A percentile compares a stretch with the other conserved stretches of the same genome.
Evolutionary conservation across 2,888 invertebrate species (phyloP).

Genomic region (Caenorhabditis sp.): DNA sequence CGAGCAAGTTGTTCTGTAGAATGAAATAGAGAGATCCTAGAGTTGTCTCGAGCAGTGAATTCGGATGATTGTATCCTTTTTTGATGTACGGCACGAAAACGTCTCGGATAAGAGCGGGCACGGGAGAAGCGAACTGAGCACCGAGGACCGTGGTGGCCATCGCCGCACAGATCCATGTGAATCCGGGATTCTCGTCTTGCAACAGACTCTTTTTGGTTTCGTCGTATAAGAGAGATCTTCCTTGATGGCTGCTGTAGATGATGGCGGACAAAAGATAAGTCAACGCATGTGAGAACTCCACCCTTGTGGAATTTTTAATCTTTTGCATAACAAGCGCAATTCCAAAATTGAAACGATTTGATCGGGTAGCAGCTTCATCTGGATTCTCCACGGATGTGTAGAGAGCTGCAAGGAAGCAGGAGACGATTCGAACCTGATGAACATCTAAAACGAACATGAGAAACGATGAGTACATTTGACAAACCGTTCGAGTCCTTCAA

Average conservation of each 20-base stretch:
- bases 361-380: not conserved
- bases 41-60: conserved; percentile 50
- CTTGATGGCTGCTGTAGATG: too few species aligned
- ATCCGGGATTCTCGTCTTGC: conserved; percentile 38
- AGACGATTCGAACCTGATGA: conserved; percentile 59
- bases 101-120: not conserved
- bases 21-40: conserved; percentile 51
- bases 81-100: conserved; percentile 26
- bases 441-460: conserved; percentile 45
- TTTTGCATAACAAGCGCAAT: conserved; percentile 22
- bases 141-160: conserved; percentile 17
- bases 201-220: not conserved
- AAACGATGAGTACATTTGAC: too few species aligned
- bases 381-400: not conserved
- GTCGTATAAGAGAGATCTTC: too few species aligned
- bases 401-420: conserved; percentile 51
- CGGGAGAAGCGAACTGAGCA: not conserved
- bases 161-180: conserved; percentile 42
- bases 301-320: conserved; percentile 40
- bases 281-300: conserved; percentile 36
- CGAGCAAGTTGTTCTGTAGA: conserved; percentile 14
- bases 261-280: conserved; percentile 25
- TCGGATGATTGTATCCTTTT: conserved; percentile 48
- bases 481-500: conserved; percentile 32
- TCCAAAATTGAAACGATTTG: conserved; percentile 3